Evolutionary conservation across 2,888 invertebrate species (phyloP).

Genomic region (Eupithecia subumbrata): DNA sequence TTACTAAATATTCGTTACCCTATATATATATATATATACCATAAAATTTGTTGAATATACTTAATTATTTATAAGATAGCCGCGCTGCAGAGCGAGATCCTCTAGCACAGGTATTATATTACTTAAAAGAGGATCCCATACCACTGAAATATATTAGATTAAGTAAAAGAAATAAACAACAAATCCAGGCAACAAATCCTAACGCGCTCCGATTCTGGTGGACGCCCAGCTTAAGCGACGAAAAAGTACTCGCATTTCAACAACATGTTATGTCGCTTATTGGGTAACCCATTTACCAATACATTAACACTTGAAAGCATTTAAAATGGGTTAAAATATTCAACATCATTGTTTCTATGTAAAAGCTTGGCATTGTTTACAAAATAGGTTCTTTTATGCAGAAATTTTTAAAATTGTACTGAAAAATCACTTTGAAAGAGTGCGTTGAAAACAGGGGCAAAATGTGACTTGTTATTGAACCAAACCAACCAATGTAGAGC

Average conservation of each 20-base stretch:
- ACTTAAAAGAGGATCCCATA: too few relatives aligned
- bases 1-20: too few relatives aligned
- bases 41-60: too few relatives aligned
- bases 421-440: conserved; percentile 60
- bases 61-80: too few relatives aligned
- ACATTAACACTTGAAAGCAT: conserved; percentile 20
- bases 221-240: background rate
- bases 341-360: conserved; percentile 48
- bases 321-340: conserved; percentile 28
- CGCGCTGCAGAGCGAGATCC: too few relatives aligned
- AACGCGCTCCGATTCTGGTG: too few relatives aligned
- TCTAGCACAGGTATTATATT: too few relatives aligned
- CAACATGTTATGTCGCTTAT: conserved; percentile 22
- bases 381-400: conserved; percentile 49
- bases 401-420: conserved; percentile 57
- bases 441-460: conserved; percentile 50
- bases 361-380: conserved; percentile 47
- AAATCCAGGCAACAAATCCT: too few relatives aligned
- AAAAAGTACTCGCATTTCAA: background rate
- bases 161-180: too few relatives aligned
- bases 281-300: conserved; percentile 32
- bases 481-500: conserved; percentile 53
- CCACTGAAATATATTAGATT: too few relatives aligned
- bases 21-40: too few relatives aligned
- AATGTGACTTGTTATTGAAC: background rate